Evolutionary conservation across 2,113 vertebrate species (phyloP).

Genomic region (Nothocercus julius): DNA sequence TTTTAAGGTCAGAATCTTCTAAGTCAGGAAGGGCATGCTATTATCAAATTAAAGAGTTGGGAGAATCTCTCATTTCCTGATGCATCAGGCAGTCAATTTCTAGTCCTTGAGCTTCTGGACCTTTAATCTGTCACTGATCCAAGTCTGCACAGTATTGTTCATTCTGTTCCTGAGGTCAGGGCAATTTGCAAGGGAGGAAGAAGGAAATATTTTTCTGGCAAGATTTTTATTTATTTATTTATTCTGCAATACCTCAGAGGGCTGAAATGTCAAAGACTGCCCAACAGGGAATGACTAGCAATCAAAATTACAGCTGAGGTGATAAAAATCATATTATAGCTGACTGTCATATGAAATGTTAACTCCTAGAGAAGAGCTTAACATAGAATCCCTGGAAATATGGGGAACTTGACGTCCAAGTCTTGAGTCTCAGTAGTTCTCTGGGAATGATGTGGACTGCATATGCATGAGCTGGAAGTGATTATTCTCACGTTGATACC

Average conservation of each 20-base stretch:
- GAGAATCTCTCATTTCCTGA: slow-evolving; percentile 64
- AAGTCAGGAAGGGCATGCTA: slow-evolving; percentile 40
- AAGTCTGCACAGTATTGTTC: slow-evolving; percentile 58
- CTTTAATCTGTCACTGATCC: slow-evolving; percentile 48
- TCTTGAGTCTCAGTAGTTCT: not conserved
- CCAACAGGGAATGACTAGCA: not conserved
- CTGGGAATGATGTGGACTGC: not conserved
- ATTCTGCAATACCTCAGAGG: not conserved
- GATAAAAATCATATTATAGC: not conserved
- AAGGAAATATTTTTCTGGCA: slow-evolving; percentile 29
- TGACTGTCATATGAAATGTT: fast-evolving
- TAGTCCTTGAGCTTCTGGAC: not conserved
- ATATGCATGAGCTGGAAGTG: not conserved
- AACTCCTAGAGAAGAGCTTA: not conserved
- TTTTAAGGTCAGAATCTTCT: slow-evolving; percentile 49
- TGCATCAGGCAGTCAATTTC: not conserved
- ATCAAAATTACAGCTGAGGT: not conserved
- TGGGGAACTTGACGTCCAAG: not conserved
- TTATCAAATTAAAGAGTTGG: slow-evolving; percentile 54
- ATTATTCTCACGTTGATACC: not conserved
- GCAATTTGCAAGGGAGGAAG: slow-evolving; percentile 59
- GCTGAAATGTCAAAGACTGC: not conserved
- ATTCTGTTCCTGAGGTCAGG: slow-evolving; percentile 58
- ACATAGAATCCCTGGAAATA: not conserved
- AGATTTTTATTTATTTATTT: slow-evolving; percentile 18